phyloP scores from a whole-genome alignment of 2,797 vertebrate genomes.

The Lophotriccus pileatus region DNA sequence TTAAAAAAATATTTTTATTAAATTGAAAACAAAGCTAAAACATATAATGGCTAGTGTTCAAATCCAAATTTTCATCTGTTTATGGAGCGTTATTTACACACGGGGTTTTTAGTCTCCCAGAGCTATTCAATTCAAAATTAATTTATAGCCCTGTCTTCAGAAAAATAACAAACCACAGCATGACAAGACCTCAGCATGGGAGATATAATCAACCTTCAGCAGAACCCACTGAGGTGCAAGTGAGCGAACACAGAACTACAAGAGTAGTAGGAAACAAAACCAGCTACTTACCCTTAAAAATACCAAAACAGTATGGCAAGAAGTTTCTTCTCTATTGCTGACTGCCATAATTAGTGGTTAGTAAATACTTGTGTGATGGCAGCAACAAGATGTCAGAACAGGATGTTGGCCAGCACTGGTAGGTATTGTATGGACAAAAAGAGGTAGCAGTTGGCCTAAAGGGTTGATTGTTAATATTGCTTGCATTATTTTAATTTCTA shows the following conservation, averaged over 20 bases:
- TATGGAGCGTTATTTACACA: not conserved
- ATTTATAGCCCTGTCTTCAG: not conserved
- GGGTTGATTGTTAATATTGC: not conserved
- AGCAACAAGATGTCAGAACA: not conserved
- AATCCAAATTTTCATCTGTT: not conserved
- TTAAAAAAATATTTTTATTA: not conserved
- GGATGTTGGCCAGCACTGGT: not conserved
- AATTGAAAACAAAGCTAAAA: not conserved
- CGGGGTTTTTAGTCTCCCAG: not conserved
- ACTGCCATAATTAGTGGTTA: not conserved
- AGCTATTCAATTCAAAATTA: not conserved
- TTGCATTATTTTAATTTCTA: not conserved
- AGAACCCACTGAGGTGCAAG: not conserved
- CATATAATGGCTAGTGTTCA: not conserved
- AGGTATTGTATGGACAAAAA: not conserved
- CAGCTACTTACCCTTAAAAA: not conserved
- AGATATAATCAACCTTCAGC: not conserved
- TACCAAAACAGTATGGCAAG: not conserved
- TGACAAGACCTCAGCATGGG: not conserved
- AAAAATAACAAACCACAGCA: not conserved
- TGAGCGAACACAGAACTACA: not conserved
- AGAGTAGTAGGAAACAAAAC: not conserved
- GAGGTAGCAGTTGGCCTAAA: not conserved
- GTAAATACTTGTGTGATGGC: not conserved
- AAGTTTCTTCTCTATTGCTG: not conserved